Conservation (phyloP, 1,140 invertebrate species). For the Tribolium madens region DNA sequence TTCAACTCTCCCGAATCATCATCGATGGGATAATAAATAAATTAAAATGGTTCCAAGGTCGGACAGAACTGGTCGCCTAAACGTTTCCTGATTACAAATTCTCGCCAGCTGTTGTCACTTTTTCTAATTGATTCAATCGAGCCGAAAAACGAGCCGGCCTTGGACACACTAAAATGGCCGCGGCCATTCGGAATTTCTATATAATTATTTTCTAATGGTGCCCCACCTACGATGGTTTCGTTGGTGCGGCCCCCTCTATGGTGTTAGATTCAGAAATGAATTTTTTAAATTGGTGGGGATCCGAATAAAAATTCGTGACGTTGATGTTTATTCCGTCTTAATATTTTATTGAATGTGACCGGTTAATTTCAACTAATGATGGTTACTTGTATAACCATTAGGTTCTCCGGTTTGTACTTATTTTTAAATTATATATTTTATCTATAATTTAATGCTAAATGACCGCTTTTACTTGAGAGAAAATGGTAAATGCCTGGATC, state of each 20-base stretch:
- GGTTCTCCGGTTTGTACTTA: not conserved
- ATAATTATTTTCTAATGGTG: constrained; percentile 37
- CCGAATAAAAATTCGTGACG: not conserved
- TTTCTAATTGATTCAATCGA: constrained; percentile 11
- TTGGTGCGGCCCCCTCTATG: constrained; percentile 18
- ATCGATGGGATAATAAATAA: constrained; percentile 60
- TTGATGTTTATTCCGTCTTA: not conserved
- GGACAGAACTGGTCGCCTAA: too few relatives aligned
- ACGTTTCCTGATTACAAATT: constrained; percentile 56
- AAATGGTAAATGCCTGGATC: constrained; percentile 8
- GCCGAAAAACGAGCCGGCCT: not conserved
- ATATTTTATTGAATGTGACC: not conserved
- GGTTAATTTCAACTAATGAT: constrained; percentile 9
- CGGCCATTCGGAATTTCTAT: not conserved
- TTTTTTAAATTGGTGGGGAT: not conserved
- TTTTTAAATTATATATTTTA: constrained; percentile 26
- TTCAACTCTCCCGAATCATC: not conserved
- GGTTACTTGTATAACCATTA: constrained; percentile 9
- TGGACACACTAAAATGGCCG: not conserved
- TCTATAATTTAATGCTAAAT: constrained; percentile 17
- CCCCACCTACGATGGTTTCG: constrained; percentile 19
- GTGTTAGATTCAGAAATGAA: constrained; percentile 3
- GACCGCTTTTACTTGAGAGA: constrained; percentile 1
- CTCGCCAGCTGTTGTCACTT: constrained; percentile 30
- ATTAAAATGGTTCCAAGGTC: constrained; percentile 60